Evolutionary conservation across 2,888 invertebrate genomes (phyloP), one percentile per base, ranked within the genome.

Genomic region (Drosophila peninsularis): DNA sequence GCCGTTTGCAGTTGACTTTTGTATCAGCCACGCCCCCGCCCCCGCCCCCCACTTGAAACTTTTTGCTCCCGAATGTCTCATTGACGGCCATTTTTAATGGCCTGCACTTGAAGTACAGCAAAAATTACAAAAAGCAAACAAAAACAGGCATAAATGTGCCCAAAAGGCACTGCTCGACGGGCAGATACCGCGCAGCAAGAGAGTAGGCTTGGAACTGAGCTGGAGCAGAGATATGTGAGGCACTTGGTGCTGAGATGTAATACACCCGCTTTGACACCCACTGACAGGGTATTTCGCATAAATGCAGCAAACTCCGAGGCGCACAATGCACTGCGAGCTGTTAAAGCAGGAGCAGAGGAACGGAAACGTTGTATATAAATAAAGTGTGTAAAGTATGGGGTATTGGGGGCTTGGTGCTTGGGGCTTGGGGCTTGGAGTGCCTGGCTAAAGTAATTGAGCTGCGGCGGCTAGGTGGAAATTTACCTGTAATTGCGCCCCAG

Each of bases 1-100:
- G 50, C 58, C 14, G 45, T 45, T 45, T 27, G 27, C 47, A 47
- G 60, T 61, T 67, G 66, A 71, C 73, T 67, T 67, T 65, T 52
- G 49, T 65, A 64, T 75, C 47, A 60, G 17, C 19, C 47, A 32
- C 47, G n/a, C 34, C 34, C 13, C 2, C 34, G 0, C 5, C 21
- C 1, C 13, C 17, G 6, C 13, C 32, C 34, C 50, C 27, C 76
- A 78, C 77, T 77, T 71, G 66, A 77, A 77, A 73, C 53, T 67
- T 75, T 71, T 14, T 45, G 71, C 84, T 81, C 80, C 87, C 87
- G 78, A 84, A 78, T 81, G 82, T 78, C 75, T 84, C 84, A 80
- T 83, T 83, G 83, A 82, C 85, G 80, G 85, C 85, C 82, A 85
- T 82, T 82, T 82, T 82, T 82, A 85, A 82, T 82, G 82, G 85